phyloP scores from a whole-genome alignment of 37 sponge, comb jelly and placozoan species.

The Bolinopsis microptera region DNA sequence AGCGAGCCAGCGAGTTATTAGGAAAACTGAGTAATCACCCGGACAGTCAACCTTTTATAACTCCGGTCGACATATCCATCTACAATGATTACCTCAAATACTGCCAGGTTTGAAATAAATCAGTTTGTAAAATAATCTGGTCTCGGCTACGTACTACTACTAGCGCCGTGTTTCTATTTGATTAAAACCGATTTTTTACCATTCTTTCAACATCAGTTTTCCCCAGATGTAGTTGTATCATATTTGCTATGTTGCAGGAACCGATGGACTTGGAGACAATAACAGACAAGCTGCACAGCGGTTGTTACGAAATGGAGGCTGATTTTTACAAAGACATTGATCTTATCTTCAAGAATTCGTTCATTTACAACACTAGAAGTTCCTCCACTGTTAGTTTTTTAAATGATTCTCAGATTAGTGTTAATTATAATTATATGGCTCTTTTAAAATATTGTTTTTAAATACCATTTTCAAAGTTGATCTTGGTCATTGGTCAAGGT shows the following conservation, averaged over 20 bases:
- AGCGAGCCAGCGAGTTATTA: conserved; percentile 9
- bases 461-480: no score
- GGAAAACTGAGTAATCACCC: background rate
- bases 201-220: no score
- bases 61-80: conserved; percentile 3
- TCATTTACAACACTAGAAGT: conserved; percentile 16
- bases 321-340: conserved; percentile 50
- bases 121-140: background rate
- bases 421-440: no score
- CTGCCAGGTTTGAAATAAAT: conserved; percentile 9
- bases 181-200: no score
- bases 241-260: background rate
- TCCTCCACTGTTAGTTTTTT: conserved; percentile 21
- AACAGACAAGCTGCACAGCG: conserved; percentile 29
- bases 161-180: no score
- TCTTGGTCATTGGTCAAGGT: no score
- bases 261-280: conserved; percentile 61
- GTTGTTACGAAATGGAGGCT: background rate
- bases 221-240: background rate
- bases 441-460: no score
- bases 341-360: conserved; percentile 33
- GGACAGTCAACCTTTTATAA: conserved; percentile 31
- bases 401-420: no score
- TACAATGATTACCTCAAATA: conserved; percentile 66
- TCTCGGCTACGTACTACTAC: no score